Evolutionary conservation across 2,888 invertebrate genomes (phyloP).

Genomic region (Lasioglossum zephyrum): DNA sequence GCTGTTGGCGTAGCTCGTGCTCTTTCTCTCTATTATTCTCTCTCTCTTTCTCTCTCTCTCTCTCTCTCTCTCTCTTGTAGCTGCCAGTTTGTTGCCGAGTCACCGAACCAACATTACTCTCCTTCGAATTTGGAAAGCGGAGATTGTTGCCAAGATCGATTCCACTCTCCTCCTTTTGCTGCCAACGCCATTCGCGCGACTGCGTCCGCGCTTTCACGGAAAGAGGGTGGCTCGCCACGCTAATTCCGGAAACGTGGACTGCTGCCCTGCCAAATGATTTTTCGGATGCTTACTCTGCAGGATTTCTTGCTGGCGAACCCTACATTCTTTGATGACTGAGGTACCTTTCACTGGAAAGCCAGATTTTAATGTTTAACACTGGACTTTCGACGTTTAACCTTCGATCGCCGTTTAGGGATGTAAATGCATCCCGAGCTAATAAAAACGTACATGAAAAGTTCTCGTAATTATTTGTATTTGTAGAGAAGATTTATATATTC

Average conservation of each 20-base stretch:
- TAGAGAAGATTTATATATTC: too few species aligned
- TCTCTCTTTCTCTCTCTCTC: background rate
- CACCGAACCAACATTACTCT: constrained; percentile 72
- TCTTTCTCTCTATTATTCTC: constrained; percentile 1
- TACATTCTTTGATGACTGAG: background rate
- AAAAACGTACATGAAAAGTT: too few species aligned
- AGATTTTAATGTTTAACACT: background rate
- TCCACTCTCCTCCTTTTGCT: background rate
- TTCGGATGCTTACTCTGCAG: background rate
- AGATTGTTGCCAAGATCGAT: constrained; percentile 15
- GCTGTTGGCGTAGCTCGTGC: constrained; percentile 45
- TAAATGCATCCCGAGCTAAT: too few species aligned
- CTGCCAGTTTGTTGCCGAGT: constrained; percentile 68
- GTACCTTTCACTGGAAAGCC: background rate
- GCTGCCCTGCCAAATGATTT: background rate
- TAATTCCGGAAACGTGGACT: constrained; percentile 6
- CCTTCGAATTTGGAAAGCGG: constrained; percentile 66
- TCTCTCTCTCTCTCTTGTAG: background rate
- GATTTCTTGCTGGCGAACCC: background rate
- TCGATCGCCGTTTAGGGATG: too few species aligned
- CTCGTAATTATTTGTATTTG: too few species aligned
- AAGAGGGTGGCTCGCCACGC: background rate
- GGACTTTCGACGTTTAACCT: background rate
- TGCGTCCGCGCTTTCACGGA: background rate
- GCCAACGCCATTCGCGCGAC: background rate